Evolutionary conservation across 2,888 invertebrate genomes (phyloP).

Genomic region (Cenopis cana): DNA sequence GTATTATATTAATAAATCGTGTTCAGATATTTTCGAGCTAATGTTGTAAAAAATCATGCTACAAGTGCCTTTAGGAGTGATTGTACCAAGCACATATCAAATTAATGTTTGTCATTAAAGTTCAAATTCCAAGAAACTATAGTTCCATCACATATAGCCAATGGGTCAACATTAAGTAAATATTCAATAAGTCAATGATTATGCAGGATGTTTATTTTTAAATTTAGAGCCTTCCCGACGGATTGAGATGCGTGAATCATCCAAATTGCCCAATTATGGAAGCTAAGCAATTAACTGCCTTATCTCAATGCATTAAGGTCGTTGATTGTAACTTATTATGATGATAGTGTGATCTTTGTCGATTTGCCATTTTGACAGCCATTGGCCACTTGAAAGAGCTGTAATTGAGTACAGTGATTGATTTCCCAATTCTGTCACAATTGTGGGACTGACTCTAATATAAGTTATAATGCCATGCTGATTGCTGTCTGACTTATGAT

Average conservation of each 20-base stretch:
- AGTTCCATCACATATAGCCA: neutral
- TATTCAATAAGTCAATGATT: conserved; percentile 24
- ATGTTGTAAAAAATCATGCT: no score
- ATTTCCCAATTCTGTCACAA: conserved; percentile 32
- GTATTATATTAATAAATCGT: conserved; percentile 61
- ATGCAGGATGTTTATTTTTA: conserved; percentile 40
- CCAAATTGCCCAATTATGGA: conserved; percentile 37
- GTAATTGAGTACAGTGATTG: conserved; percentile 23
- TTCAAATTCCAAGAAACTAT: neutral
- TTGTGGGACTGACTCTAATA: conserved; percentile 1
- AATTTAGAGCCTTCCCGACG: conserved; percentile 29
- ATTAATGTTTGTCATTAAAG: neutral
- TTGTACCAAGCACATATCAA: no score
- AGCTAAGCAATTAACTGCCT: neutral
- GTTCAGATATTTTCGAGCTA: no score
- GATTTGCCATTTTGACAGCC: conserved; percentile 30
- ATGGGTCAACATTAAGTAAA: neutral
- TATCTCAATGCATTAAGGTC: neutral
- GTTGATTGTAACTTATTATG: neutral
- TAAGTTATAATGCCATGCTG: conserved; percentile 6
- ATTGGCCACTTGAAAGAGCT: conserved; percentile 16
- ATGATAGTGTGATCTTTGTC: conserved; percentile 20
- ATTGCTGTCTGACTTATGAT: neutral
- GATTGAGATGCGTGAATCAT: conserved; percentile 30
- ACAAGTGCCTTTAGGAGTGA: neutral